phyloP scores from a whole-genome alignment of 2,113 vertebrate genomes.

The Poecilia latipinna region DNA sequence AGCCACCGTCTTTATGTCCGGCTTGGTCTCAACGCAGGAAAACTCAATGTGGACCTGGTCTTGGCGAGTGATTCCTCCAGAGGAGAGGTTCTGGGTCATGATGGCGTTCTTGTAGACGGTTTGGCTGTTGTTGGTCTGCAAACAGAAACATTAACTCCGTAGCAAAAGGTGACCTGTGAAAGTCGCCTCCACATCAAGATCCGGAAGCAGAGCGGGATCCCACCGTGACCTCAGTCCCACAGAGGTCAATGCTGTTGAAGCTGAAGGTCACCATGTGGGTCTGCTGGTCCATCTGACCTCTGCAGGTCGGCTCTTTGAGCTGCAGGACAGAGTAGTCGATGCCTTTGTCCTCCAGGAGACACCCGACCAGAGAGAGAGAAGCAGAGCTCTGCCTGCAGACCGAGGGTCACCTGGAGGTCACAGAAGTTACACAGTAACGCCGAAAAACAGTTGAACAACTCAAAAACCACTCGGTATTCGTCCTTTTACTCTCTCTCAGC shows the following conservation, averaged over 20 bases:
- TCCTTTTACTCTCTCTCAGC: no score
- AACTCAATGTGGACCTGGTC: constrained; percentile 22
- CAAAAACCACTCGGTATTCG: no score
- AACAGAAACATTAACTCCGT: background rate
- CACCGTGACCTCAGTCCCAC: constrained; percentile 31
- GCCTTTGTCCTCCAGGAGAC: constrained; percentile 47
- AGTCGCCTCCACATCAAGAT: no score
- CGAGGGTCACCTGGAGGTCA: constrained; percentile 21
- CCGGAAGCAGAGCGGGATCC: background rate
- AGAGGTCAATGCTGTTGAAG: constrained; percentile 7
- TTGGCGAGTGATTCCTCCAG: background rate
- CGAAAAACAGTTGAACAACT: no score
- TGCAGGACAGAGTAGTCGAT: constrained; percentile 32
- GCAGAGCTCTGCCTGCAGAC: constrained; percentile 1
- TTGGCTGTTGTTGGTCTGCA: constrained; percentile 29
- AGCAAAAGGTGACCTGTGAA: no score
- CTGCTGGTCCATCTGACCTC: constrained; percentile 2
- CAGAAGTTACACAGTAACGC: no score
- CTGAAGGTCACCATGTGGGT: constrained; percentile 39
- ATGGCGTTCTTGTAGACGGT: constrained; percentile 23
- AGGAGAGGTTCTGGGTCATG: background rate
- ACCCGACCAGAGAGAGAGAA: constrained; percentile 19
- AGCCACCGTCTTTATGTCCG: background rate
- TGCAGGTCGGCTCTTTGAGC: constrained; percentile 38
- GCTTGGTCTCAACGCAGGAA: constrained; percentile 37